Evolutionary conservation across 2,113 vertebrate genomes (phyloP).

Genomic region (Dromaius novaehollandiae): DNA sequence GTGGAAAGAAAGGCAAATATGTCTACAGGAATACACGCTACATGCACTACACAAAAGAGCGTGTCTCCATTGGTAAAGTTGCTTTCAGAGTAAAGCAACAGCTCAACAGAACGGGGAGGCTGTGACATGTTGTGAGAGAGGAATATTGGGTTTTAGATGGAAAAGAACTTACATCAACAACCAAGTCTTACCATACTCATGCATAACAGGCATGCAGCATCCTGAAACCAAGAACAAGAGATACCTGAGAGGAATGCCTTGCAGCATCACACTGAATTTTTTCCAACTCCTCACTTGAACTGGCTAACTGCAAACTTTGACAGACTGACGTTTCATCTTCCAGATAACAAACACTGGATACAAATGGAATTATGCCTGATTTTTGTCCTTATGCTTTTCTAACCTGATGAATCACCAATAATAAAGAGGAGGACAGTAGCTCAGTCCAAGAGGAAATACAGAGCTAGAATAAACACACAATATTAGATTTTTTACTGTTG

Average conservation of each 20-base stretch:
- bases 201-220: rapidly evolving
- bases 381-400: background rate
- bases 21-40: background rate
- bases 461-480: background rate
- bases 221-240: background rate
- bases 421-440: background rate
- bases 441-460: background rate
- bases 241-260: too few relatives aligned
- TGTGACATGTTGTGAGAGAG: background rate
- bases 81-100: background rate
- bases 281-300: too few relatives aligned
- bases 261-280: background rate
- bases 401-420: background rate
- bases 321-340: background rate
- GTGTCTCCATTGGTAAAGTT: background rate
- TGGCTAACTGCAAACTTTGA: background rate
- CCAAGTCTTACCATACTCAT: background rate
- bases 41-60: background rate
- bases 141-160: background rate
- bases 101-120: rapidly evolving
- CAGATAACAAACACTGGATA: background rate
- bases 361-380: background rate
- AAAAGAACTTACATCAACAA: background rate
- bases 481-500: background rate
- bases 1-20: background rate